Evolutionary conservation across 2,888 invertebrate genomes (phyloP), one percentile per base, ranked within the genome.

Genomic region (Dynastes maya): DNA sequence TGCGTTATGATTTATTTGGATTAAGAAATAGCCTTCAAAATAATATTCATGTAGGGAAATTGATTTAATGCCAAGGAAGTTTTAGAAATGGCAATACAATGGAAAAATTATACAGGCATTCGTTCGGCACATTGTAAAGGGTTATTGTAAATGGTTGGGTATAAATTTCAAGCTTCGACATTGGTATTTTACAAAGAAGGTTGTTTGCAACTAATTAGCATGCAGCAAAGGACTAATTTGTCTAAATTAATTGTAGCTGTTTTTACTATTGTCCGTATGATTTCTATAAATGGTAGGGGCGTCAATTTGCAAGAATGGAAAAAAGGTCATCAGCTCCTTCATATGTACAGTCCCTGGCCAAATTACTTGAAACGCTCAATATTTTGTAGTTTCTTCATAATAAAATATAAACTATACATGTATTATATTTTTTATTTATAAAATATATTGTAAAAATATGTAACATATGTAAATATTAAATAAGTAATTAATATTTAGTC

Each of bases 21-120:
- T 67, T 67, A 27, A 67, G 67, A 67, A 67, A 67, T 27, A 67
- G 32, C 49, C 45, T 67, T 67, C 67, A 49, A 67, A 67, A 27
- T 29, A 63, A 29, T 63, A 63, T 29, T 27, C 13, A 32, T 63
- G 63, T 8, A 63, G 22, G 16, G 49, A 67, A 67, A 49, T 67
- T 67, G 67, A 67, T 45, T 67, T 67, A 67, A 49, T 67, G 67
- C 22, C 22, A 67, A 8, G 45, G 49, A 22, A 67, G 45, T 63
- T 63, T 63, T 32, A 63, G 29, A 63, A 63, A 63, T 63, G 13
- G 63, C 63, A 32, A 63, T 63, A 63, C 63, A 63, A 63, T 63
- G 32, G 63, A 63, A 63, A 63, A 63, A 63, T 63, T 63, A 63
- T 63, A 32, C 27, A 63, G 63, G 37, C 63, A 63, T 63, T 63